Evolutionary conservation across 1,140 invertebrate genomes (phyloP).

Genomic region (Zaprionus lachaisei): DNA sequence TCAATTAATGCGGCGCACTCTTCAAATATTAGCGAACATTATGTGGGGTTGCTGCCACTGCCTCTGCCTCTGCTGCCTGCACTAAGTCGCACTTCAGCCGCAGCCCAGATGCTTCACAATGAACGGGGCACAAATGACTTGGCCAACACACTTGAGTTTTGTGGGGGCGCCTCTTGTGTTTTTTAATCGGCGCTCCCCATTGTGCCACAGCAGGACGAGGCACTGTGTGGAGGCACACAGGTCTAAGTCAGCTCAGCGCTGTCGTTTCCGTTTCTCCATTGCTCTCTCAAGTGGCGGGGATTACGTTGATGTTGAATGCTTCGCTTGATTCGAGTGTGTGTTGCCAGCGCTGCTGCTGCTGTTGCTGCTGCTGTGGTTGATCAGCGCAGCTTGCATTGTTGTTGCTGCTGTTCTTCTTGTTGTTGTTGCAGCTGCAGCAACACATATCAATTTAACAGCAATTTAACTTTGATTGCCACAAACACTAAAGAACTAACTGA

Average conservation of each 20-base stretch:
- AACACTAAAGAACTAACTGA: constrained; percentile 21
- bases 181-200: constrained; percentile 72
- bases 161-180: constrained; percentile 56
- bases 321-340: constrained; percentile 61
- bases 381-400: not conserved
- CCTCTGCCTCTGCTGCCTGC: constrained; percentile 3
- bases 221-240: not conserved
- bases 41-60: constrained; percentile 41
- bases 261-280: constrained; percentile 16
- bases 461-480: constrained; percentile 49
- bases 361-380: not conserved
- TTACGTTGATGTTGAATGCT: constrained; percentile 78
- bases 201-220: constrained; percentile 51
- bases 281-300: constrained; percentile 64
- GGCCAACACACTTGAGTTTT: constrained; percentile 63
- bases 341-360: constrained; percentile 4
- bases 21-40: constrained; percentile 82
- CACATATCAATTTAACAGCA: constrained; percentile 44
- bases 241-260: constrained; percentile 5
- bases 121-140: constrained; percentile 75
- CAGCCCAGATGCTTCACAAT: constrained; percentile 61
- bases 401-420: not conserved
- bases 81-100: constrained; percentile 62
- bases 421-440: constrained; percentile 6
- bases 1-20: constrained; percentile 80